These are phyloP conservation scores for Eubasilissa splendida DNA, from an alignment of 2,888 invertebrate genomes.

Conservation along the genomic window DNA sequence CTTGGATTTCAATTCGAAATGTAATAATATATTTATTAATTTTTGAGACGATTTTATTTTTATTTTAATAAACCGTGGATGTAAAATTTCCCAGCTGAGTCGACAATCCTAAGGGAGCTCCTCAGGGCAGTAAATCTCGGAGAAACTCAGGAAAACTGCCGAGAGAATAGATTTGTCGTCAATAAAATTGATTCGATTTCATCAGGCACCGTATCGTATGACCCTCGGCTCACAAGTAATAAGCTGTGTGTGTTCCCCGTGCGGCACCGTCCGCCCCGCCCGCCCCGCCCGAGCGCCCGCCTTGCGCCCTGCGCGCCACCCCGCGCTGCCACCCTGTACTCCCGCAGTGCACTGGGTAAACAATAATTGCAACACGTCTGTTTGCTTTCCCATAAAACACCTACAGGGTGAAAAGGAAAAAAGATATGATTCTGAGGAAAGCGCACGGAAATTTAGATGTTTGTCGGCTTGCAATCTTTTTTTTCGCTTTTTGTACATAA, in stretches of 20 bases:
- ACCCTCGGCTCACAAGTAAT: conserved; percentile 28
- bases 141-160: not conserved
- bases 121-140: conserved; percentile 10
- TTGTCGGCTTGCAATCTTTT: no score
- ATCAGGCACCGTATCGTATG: conserved; percentile 18
- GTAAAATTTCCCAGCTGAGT: no score
- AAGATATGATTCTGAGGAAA: conserved; percentile 2
- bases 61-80: no score
- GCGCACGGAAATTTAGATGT: conserved; percentile 4
- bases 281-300: not conserved
- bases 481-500: no score
- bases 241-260: conserved; percentile 9
- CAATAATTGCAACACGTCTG: conserved; percentile 56
- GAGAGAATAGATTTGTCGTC: conserved; percentile 13
- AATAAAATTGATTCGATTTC: conserved; percentile 31
- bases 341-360: conserved; percentile 33
- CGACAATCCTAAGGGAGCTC: no score
- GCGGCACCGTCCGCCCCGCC: not conserved
- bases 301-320: not conserved
- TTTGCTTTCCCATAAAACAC: conserved; percentile 55
- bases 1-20: no score
- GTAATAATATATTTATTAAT: no score
- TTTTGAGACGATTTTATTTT: no score
- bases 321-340: not conserved
- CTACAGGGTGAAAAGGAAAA: conserved; percentile 40